Evolutionary conservation across 2,888 invertebrate species (phyloP), one percentile per base, ranked within the genome.

Genomic region (Tiliacea aurago): DNA sequence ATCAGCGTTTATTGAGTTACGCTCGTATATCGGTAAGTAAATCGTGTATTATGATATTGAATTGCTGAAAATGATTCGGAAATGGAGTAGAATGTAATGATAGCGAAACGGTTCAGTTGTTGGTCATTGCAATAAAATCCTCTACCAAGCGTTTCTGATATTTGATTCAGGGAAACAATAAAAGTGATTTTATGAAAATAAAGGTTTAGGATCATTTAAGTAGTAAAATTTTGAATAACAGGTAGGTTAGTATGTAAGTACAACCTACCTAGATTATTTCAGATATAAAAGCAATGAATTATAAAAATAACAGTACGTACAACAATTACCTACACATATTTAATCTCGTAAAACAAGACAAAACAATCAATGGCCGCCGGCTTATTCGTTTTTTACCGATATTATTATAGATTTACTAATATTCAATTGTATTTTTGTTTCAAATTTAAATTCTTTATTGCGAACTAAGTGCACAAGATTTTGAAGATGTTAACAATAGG

Each of bases 11-110:
- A 84, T 76, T 72, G 67, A 81, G 73, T 76, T 76, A 68, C 64
- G 63, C 67, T 75, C 75, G 56, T 76, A 84, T 81, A 71, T 66
- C 68, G 65, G 71, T 76, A 69, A 81, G 84, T 70, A 70, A 84
- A 80, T 73, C 69, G 64, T 74, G 86, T 73, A 83, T 73, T 73
- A 83, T 83, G 80, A 79, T 73, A 80, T 80, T 80, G 80, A 64
- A 79, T 67, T 72, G 6, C 63, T 41, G 33, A 33, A 63, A 67
- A 83, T 67, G 13, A 59, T 79, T 68, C 61, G 58, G 66, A 55
- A 78, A 67, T 78, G 72, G 66, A 70, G 56, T 62, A 58, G 65
- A 66, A 76, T 76, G 67, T 81, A 81, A 81, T 76, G 81, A 81
- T 81, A 76, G 53, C 59, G 28, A 47, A 55, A 49, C 58, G 49